Evolutionary conservation across 2,113 vertebrate species (phyloP).

Genomic region (Catharus bicknelli): DNA sequence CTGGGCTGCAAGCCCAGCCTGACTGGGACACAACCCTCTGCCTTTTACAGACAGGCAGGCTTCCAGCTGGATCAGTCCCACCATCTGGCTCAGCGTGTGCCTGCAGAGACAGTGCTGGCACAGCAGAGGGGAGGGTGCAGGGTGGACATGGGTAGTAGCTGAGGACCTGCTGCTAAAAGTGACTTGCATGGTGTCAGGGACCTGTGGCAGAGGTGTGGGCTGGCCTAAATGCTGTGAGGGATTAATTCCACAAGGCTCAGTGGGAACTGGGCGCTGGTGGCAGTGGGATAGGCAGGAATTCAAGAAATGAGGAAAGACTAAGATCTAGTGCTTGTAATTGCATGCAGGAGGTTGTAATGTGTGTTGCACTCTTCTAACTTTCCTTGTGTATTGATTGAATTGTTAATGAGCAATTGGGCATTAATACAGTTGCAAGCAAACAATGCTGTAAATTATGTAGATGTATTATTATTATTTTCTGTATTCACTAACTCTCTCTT

Average conservation of each 20-base stretch:
- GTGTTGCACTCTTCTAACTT: not conserved
- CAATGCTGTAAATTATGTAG: not conserved
- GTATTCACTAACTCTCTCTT: not conserved
- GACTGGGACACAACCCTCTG: not conserved
- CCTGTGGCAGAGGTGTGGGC: accelerated
- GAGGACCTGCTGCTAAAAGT: not conserved
- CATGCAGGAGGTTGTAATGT: not conserved
- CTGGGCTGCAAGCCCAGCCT: accelerated
- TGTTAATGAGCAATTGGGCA: not conserved
- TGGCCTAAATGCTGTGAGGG: not conserved
- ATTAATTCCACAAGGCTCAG: not conserved
- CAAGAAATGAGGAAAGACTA: not conserved
- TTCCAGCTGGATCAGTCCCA: not conserved
- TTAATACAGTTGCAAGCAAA: not conserved
- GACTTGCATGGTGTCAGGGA: accelerated
- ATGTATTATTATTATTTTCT: not conserved
- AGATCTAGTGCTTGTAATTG: not conserved
- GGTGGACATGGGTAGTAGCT: not conserved
- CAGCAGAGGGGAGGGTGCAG: not conserved
- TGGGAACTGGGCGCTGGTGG: not conserved
- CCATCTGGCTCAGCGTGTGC: accelerated
- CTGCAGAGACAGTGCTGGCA: not conserved
- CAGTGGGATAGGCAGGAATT: accelerated
- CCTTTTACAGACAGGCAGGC: not conserved
- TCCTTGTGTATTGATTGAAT: not conserved